phyloP scores from a whole-genome alignment of 2,888 invertebrate species.

The Oligia strigilis region DNA sequence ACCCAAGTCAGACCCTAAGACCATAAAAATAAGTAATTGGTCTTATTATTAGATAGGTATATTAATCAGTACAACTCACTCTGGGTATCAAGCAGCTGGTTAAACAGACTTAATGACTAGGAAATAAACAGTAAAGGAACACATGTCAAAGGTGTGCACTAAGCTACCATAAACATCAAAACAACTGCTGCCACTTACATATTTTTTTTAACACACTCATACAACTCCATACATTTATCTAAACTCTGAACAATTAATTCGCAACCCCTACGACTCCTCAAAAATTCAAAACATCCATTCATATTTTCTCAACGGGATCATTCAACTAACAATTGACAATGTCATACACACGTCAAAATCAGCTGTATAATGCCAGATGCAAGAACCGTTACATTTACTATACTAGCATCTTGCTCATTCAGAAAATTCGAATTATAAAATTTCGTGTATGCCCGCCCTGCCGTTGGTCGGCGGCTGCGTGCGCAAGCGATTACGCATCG shows the following conservation, averaged over 20 bases:
- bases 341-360: constrained; percentile 58
- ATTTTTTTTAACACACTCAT: background rate
- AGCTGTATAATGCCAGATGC: constrained; percentile 67
- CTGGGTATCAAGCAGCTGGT: constrained; percentile 41
- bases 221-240: constrained; percentile 7
- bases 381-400: constrained; percentile 65
- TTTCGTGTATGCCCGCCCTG: constrained; percentile 58
- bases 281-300: constrained; percentile 30
- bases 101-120: constrained; percentile 19
- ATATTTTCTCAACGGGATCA: constrained; percentile 41
- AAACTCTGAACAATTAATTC: constrained; percentile 29
- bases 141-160: constrained; percentile 60
- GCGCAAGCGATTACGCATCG: constrained; percentile 65
- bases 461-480: constrained; percentile 61
- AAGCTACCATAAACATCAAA: constrained; percentile 19
- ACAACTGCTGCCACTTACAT: constrained; percentile 28
- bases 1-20: background rate
- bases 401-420: constrained; percentile 63
- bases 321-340: constrained; percentile 47
- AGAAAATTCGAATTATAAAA: constrained; percentile 60
- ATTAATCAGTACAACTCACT: background rate
- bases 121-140: constrained; percentile 40
- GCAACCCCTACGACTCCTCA: constrained; percentile 34
- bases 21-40: constrained; percentile 14
- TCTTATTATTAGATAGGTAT: background rate